phyloP scores from a whole-genome alignment of 1,140 invertebrate species.

The Myzus persicae region DNA sequence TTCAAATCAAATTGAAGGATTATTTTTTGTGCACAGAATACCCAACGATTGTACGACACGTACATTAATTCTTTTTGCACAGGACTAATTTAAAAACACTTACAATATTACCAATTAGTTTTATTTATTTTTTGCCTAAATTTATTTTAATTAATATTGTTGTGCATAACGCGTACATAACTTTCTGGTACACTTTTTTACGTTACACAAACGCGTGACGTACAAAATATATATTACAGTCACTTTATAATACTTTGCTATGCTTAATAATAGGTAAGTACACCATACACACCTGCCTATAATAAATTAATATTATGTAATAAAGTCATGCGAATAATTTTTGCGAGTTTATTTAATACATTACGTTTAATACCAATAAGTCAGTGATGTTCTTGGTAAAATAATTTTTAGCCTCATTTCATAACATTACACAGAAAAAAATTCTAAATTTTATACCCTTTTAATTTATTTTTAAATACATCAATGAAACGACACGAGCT shows the following conservation, averaged over 20 bases:
- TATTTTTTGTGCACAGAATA: background rate
- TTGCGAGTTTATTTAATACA: too few relatives aligned
- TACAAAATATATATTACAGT: too few relatives aligned
- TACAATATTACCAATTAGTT: background rate
- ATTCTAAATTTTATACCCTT: background rate
- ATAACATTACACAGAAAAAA: background rate
- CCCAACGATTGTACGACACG: background rate
- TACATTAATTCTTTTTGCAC: background rate
- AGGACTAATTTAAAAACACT: background rate
- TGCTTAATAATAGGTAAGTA: too few relatives aligned
- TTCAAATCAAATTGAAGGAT: background rate
- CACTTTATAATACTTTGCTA: too few relatives aligned
- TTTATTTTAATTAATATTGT: background rate
- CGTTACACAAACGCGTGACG: background rate
- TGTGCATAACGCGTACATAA: background rate
- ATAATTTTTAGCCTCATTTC: background rate
- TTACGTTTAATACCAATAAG: background rate
- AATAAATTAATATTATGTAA: too few relatives aligned
- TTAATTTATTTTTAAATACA: background rate
- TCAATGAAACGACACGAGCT: background rate
- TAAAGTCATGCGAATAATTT: background rate
- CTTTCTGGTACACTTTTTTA: background rate
- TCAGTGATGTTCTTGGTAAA: background rate
- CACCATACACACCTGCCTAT: too few relatives aligned
- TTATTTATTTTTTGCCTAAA: background rate